phyloP scores from a whole-genome alignment of 2,113 vertebrate genomes.

The Taxidea taxus region DNA sequence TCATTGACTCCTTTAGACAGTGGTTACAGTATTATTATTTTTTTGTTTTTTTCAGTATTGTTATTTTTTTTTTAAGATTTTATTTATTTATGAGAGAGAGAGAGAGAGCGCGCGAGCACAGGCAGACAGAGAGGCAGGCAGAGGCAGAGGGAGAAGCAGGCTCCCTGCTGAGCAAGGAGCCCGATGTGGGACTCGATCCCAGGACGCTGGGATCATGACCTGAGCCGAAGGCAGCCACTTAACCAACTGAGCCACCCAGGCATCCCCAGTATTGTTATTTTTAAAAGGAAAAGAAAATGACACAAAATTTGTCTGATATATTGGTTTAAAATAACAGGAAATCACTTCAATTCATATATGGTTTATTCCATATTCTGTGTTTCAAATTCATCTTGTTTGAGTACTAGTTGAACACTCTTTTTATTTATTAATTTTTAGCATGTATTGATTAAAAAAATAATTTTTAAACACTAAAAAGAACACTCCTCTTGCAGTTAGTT shows the following conservation, averaged over 20 bases:
- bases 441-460: conserved; percentile 37
- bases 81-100: no score
- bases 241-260: no score
- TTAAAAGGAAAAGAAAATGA: background rate
- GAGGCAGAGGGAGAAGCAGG: no score
- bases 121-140: no score
- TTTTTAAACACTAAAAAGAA: background rate
- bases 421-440: conserved; percentile 35
- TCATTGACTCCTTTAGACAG: background rate
- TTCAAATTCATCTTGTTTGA: background rate
- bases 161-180: no score
- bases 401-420: background rate
- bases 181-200: no score
- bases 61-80: no score
- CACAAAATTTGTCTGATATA: background rate
- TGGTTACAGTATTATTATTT: background rate
- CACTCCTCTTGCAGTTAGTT: background rate
- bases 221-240: no score
- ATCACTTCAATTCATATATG: conserved; percentile 6
- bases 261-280: background rate
- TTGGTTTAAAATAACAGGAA: conserved; percentile 26
- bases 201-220: no score
- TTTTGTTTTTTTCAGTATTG: no score
- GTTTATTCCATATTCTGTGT: conserved; percentile 34
- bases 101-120: no score